Base-by-base conservation (phyloP, 2,888 invertebrate genomes). In the Lordiphosa andalusiaca region DNA sequence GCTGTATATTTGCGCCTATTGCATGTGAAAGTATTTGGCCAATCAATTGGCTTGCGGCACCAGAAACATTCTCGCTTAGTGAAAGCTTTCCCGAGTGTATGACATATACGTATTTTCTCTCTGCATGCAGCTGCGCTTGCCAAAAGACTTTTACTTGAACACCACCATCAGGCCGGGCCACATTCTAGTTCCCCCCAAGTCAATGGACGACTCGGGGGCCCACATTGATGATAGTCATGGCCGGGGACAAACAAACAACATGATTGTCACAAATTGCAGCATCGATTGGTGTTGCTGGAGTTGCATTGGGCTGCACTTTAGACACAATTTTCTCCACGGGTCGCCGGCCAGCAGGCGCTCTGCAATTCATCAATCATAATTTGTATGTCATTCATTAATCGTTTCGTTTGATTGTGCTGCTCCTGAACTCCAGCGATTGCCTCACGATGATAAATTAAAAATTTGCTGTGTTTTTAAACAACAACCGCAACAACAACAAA, bases 241-340 rank as follows among this genome's bases (percentile, higher is more conserved):
- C 38, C 62, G 47, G 46, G 44, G 49, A 57, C 66, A 67, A 50
- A 71, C 62, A 70, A 59, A 60, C 57, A 69, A 60, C 58, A 56
- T 81, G 82, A 77, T 82, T 77, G 82, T 78, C 78, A 69, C 78
- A 81, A 78, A 81, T 77, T 81, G 82, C 73, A 54, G 67, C 69
- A 64, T 61, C 64, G 48, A 62, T 71, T 36, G 63, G 50, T 47
- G 40, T 50, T 60, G 54, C 53, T 54, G 49, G 36, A 30, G 52
- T 58, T 49, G 60, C 60, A 62, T 61, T 62, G 47, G 49, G 53
- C 40, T 71, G 66, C 63, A 69, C 65, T 81, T 67, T 69, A 72
- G 81, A 61, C 69, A 73, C 58, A 77, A 69, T 76, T 76, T 81
- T 77, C 77, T 77, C 78, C 57, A 46, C 74, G 74, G 81, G 74